Evolutionary conservation across 2,888 invertebrate species (phyloP).

Genomic region (Hypercompe scribonia): DNA sequence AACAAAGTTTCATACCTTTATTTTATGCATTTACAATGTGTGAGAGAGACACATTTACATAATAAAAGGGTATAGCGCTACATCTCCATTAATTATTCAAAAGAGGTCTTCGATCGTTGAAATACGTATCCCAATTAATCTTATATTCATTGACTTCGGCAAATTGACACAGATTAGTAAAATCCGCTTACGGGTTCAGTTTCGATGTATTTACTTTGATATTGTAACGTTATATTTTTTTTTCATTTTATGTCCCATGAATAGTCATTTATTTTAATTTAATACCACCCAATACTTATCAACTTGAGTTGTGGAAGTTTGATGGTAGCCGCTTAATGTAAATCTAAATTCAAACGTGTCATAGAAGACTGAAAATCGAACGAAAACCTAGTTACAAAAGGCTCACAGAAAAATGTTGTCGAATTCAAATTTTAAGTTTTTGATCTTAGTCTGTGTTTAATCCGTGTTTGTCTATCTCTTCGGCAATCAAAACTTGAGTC

Average conservation of each 20-base stretch:
- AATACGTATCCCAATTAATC: constrained; percentile 65
- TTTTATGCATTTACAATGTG: constrained; percentile 43
- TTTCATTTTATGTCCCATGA: background rate
- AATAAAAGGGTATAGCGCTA: constrained; percentile 26
- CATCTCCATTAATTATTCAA: constrained; percentile 63
- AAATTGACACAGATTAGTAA: constrained; percentile 66
- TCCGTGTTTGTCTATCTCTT: too few relatives aligned
- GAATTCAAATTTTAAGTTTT: too few relatives aligned
- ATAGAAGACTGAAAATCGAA: too few relatives aligned
- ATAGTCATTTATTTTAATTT: too few relatives aligned
- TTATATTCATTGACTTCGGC: constrained; percentile 66
- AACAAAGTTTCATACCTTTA: constrained; percentile 31
- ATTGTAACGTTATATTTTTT: constrained; percentile 21
- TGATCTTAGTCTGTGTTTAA: too few relatives aligned
- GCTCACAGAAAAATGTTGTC: too few relatives aligned
- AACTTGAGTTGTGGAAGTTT: too few relatives aligned
- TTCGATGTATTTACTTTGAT: constrained; percentile 36
- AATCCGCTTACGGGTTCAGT: constrained; percentile 51
- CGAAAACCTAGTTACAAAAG: too few relatives aligned
- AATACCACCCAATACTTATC: too few relatives aligned
- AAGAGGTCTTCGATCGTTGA: constrained; percentile 55
- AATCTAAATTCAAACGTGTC: too few relatives aligned
- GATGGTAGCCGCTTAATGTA: too few relatives aligned
- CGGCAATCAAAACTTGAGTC: too few relatives aligned
- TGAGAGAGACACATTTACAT: constrained; percentile 17